Percentiles rank a stretch among this genome's conserved stretches.
phyloP scores from a whole-genome alignment of 2,113 vertebrate genomes.

The Mormyrus iriodes region DNA sequence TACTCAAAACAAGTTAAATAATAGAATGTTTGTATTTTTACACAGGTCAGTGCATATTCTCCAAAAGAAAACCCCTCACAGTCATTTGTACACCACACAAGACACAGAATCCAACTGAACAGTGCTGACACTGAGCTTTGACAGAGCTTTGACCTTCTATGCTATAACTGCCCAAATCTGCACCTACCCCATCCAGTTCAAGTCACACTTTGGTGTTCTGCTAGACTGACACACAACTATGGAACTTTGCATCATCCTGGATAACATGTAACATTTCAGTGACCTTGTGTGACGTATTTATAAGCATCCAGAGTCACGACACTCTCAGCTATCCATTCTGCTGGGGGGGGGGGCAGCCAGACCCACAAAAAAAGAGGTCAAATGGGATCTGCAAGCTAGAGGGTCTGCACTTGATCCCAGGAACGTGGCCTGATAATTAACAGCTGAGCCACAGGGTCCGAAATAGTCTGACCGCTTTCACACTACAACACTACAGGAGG shows the following conservation, averaged over 20 bases:
- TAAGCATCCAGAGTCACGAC: not conserved
- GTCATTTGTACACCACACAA: not conserved
- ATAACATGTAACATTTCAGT: not conserved
- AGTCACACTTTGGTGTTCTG: not conserved
- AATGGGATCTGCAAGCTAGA: not conserved
- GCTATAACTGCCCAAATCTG: not conserved
- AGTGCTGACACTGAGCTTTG: too few relatives aligned
- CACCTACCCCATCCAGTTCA: not conserved
- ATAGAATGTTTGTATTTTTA: not conserved
- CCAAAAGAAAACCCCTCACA: not conserved
- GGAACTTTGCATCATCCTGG: not conserved
- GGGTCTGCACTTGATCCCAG: not conserved
- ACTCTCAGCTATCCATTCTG: not conserved
- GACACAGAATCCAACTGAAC: not conserved
- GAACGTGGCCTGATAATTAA: not conserved
- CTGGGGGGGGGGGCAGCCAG: not conserved
- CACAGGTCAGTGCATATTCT: not conserved
- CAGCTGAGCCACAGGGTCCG: not conserved
- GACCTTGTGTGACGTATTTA: not conserved
- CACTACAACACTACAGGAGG: not conserved
- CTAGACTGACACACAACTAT: not conserved
- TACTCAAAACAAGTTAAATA: too few relatives aligned
- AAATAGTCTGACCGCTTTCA: not conserved
- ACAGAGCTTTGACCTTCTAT: not conserved
- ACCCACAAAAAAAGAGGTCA: not conserved